Evolutionary conservation across 2,888 invertebrate species (phyloP), one percentile per base, ranked within the genome.

Genomic region (Cheilosia vulpina): DNA sequence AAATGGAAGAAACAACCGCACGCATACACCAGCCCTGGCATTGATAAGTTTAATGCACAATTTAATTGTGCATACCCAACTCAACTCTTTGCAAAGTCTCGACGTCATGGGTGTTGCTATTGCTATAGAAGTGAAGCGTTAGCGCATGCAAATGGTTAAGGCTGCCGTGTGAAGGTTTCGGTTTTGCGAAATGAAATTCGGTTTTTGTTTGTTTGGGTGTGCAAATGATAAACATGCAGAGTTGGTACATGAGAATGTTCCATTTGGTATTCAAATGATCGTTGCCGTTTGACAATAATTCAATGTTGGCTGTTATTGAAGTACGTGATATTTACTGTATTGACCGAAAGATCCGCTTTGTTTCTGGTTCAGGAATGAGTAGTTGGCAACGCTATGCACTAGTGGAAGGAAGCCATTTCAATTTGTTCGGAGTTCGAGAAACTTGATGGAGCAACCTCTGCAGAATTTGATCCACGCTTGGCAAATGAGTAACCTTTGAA

Each of bases 51-150:
- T 55, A 63, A 47, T 62, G 60, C 72, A 80, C 45, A 73, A 63
- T 80, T 80, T 66, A 73, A 80, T 68, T 68, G 68, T 62, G 55
- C 34, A 68, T 66, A 73, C 60, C 19, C 41, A n/a, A n/a, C 47
- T 38, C 13, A n/a, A 38, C 27, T 62, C 13, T 19, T 45, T 21
- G 2, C 11, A 24, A 9, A 19, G 15, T n/a, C 4, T 15, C n/a
- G 31, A 27, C 47, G 50, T 66, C 58, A 73, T 45, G 41, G 57
- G 45, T 60, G 38, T 53, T n/a, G 63, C n/a, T 31, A 43, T 43
- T 19, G 63, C n/a, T 31, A 34, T 43, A 21, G 72, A 58, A 66
- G 47, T 73, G 66, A 73, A 41, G 52, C 34, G 53, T 52, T 55
- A 34, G 19, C 15, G n/a, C 55, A 68, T 80, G 68, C 73, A 53